phyloP scores from a whole-genome alignment of 2,888 invertebrate genomes.

The Patella ulyssiponensis region DNA sequence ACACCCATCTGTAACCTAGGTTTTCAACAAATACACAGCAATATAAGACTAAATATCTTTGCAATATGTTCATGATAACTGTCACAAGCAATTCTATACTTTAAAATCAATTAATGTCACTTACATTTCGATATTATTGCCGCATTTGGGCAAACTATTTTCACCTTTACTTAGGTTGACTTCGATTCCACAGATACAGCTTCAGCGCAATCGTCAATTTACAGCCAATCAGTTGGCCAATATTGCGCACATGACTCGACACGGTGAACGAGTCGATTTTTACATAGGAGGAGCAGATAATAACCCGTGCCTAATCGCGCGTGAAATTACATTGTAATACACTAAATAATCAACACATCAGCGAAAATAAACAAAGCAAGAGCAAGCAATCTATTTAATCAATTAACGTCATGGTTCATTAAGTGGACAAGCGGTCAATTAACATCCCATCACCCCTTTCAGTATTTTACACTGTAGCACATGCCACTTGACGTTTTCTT shows the following conservation, averaged over 20 bases:
- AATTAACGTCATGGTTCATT: too few relatives aligned
- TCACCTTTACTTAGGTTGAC: constrained; percentile 29
- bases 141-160: constrained; percentile 39
- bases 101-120: not conserved
- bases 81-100: not conserved
- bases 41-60: not conserved
- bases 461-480: constrained; percentile 13
- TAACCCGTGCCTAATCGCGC: constrained; percentile 35
- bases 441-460: constrained; percentile 7
- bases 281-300: constrained; percentile 21
- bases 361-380: too few relatives aligned
- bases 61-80: not conserved
- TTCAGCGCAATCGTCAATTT: constrained; percentile 41
- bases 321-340: not conserved
- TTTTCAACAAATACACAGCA: not conserved
- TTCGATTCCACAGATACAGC: constrained; percentile 43
- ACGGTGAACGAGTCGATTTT: constrained; percentile 26
- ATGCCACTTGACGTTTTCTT: constrained; percentile 43
- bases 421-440: too few relatives aligned
- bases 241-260: constrained; percentile 42
- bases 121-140: constrained; percentile 29
- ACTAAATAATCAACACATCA: too few relatives aligned
- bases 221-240: constrained; percentile 48
- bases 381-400: too few relatives aligned
- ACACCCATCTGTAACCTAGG: not conserved